A percentile compares a stretch with the other conserved stretches of the same genome.
phyloP scores from a whole-genome alignment of 2,888 invertebrate species.

The Eupithecia vulgata region DNA sequence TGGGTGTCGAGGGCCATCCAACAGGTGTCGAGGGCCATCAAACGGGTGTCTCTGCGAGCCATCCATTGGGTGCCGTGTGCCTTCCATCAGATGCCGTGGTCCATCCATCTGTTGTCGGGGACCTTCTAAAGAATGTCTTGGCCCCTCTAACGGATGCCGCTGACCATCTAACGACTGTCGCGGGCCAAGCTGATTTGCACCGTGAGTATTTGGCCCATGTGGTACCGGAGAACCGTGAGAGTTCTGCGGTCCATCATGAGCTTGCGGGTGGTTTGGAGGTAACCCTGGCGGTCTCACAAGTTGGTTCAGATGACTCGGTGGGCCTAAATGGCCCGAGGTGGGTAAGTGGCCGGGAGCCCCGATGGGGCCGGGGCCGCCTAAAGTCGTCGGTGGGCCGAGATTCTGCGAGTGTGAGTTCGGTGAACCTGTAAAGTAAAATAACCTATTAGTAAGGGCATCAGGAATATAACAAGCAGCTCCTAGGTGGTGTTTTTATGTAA shows the following conservation, averaged over 20 bases:
- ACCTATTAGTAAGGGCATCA: not conserved
- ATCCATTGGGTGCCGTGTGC: not conserved
- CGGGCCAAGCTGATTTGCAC: not conserved
- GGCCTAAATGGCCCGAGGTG: constrained; percentile 1
- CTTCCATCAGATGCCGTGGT: not conserved
- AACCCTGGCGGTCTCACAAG: constrained; percentile 20
- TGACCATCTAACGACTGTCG: not conserved
- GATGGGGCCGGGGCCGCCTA: constrained; percentile 2
- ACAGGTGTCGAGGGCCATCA: not conserved
- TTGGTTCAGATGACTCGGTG: constrained; percentile 20
- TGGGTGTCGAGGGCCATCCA: constrained; percentile 2
- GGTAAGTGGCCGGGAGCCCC: not conserved
- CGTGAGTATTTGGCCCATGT: constrained; percentile 7
- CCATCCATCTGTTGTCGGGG: constrained; percentile 2
- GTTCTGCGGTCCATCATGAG: constrained; percentile 9
- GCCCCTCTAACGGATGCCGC: not conserved
- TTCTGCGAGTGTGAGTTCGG: constrained; percentile 49
- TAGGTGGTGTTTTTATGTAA: not conserved
- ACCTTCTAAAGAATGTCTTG: not conserved
- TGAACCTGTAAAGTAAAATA: constrained; percentile 9
- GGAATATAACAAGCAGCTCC: too few species aligned
- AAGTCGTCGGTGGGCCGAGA: constrained; percentile 57
- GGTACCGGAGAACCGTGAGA: constrained; percentile 23
- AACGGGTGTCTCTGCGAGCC: not conserved
- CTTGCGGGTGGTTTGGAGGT: not conserved